Percentiles rank a stretch among this genome's conserved stretches.
Evolutionary conservation across 2,113 vertebrate species (phyloP).

Genomic region (Coracopsis vasa): DNA sequence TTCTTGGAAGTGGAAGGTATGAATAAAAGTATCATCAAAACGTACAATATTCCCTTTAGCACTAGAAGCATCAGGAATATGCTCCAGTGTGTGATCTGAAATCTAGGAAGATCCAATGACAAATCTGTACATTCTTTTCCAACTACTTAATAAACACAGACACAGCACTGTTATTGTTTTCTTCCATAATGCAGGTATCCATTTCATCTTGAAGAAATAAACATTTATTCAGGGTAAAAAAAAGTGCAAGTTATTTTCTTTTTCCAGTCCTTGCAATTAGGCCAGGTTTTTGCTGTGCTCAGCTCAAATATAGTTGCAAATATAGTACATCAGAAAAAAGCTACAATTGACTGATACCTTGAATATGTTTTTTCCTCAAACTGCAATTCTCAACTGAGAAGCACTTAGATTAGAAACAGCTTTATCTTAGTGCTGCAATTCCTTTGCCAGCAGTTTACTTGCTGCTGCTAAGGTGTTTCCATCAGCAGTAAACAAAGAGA

Average conservation of each 20-base stretch:
- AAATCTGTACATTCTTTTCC: background rate
- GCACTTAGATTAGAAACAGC: background rate
- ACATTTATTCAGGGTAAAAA: background rate
- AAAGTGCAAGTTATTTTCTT: background rate
- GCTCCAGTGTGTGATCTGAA: background rate
- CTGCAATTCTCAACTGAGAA: background rate
- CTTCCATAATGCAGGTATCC: background rate
- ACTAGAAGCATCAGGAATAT: background rate
- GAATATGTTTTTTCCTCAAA: background rate
- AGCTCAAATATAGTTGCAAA: constrained; percentile 17
- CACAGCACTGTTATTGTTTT: background rate
- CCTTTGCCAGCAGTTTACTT: background rate
- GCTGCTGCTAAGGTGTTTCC: background rate
- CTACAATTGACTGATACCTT: background rate
- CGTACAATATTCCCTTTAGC: background rate
- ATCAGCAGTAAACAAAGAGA: background rate
- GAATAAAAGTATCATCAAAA: background rate
- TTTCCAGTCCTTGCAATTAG: constrained; percentile 39
- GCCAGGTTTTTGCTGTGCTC: constrained; percentile 24
- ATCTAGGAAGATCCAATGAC: background rate
- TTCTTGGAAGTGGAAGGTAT: background rate
- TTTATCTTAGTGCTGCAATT: background rate
- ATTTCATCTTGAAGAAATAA: background rate
- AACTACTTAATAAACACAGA: background rate
- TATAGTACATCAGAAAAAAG: background rate